These are phyloP conservation scores for Coryphaenoides rupestris DNA, from an alignment of 2,113 vertebrate genomes.

Conservation along the genomic window DNA sequence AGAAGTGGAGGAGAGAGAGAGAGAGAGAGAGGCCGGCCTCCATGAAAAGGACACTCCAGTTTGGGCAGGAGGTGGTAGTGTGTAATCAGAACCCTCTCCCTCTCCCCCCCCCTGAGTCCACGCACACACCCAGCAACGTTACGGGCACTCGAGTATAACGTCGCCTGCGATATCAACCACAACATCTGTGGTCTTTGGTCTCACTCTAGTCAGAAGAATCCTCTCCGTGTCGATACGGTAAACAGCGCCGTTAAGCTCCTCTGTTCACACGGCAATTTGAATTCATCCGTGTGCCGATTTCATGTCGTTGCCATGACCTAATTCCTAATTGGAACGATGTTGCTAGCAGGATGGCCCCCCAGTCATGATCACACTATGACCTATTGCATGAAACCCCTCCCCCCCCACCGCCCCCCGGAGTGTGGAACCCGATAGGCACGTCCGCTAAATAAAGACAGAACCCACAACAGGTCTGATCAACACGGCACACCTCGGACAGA, in stretches of 20 bases:
- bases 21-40: constrained; percentile 12
- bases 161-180: too few species aligned
- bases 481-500: constrained; percentile 54
- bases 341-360: constrained; percentile 46
- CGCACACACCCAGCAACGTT: too few species aligned
- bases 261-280: too few species aligned
- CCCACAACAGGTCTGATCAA: constrained; percentile 61
- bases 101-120: too few species aligned
- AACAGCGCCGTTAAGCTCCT: too few species aligned
- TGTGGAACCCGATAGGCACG: constrained; percentile 58
- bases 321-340: constrained; percentile 43
- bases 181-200: too few species aligned
- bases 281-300: constrained; percentile 26
- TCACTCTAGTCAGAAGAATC: too few species aligned
- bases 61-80: constrained; percentile 25
- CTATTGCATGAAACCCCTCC: constrained; percentile 58
- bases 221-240: too few species aligned
- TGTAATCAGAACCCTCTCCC: constrained; percentile 30
- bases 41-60: constrained; percentile 22
- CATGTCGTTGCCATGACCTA: constrained; percentile 34
- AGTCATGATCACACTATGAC: constrained; percentile 59
- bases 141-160: too few species aligned
- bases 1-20: constrained; percentile 12
- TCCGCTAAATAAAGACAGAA: constrained; percentile 65
- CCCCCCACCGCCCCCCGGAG: too few species aligned